Evolutionary conservation across 2,113 vertebrate species (phyloP), one percentile per base, ranked within the genome.

Genomic region (Phalacrocorax pelagicus): DNA sequence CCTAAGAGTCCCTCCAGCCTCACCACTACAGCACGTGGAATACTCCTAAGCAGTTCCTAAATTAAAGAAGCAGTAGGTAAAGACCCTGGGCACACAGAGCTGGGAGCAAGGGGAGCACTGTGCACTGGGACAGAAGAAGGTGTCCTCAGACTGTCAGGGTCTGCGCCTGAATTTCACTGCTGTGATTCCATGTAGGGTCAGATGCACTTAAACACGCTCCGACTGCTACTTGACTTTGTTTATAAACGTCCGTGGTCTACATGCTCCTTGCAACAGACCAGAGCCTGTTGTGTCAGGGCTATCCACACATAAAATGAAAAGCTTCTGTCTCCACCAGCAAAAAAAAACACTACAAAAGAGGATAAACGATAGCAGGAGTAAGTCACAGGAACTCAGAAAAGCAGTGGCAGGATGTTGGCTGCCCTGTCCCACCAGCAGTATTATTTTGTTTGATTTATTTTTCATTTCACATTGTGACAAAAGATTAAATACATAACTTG

Each of bases 111-210:
- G 24, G 32, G 49, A 95, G 16, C 66, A 71, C 23, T 0, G 0
- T 2, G 1, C 47, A 20, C 46, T 2, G 2, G 51, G 26, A 23
- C 27, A 42, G 0, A 46, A 34, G 54, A 70, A 78, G 16, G 32
- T 54, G 34, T 54, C 26, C 18, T 40, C 49, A 70, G 8, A 10
- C 16, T 22, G 11, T 46, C 44, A 69, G n/a, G 12, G 4, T 44
- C 58, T 73, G 58, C 0, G 0, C 27, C 32, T 80, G 30, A 73
- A 72, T 80, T 85, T 79, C 82, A 63, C 58, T 46, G 18, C 67
- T 83, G 46, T 0, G 0, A 70, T 70, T 75, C 7, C 2, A 51
- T 2, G 0, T 2, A 58, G 23, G 21, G 20, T 77, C 54, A 49
- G 1, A 2, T 4, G 12, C 9, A 16, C 10, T 49, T 71, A 42